Conservation (phyloP, 92 coral and sea anemone species). For the Epizoanthus illoricatus region DNA sequence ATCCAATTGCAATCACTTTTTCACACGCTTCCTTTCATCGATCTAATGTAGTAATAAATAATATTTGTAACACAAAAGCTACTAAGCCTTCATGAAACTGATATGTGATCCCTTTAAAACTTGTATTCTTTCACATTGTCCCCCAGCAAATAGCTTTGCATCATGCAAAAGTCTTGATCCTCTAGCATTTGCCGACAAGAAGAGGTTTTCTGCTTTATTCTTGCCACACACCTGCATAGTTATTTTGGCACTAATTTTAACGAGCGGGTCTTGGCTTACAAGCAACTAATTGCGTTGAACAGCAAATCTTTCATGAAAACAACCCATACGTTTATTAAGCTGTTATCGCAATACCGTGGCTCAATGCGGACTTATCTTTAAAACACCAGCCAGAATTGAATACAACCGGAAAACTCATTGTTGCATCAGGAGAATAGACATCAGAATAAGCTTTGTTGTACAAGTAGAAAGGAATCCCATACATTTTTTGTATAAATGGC, state of each 20-base stretch:
- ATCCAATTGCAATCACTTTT: constrained; percentile 42
- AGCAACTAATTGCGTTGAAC: constrained; percentile 25
- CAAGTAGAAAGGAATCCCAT: neutral
- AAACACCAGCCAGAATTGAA: constrained; percentile 5
- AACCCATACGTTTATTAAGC: neutral
- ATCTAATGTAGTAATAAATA: constrained; percentile 24
- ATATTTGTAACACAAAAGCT: constrained; percentile 16
- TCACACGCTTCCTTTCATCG: constrained; percentile 38
- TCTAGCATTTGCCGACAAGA: neutral
- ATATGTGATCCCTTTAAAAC: neutral
- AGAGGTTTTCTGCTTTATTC: neutral
- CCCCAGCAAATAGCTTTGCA: neutral
- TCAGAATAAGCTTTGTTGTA: neutral
- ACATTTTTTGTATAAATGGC: neutral
- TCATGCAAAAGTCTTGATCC: neutral
- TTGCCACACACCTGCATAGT: neutral
- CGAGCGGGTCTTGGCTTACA: constrained; percentile 31
- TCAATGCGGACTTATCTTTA: neutral
- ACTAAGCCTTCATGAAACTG: constrained; percentile 17
- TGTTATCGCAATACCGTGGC: neutral
- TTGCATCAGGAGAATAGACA: neutral
- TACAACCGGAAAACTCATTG: neutral
- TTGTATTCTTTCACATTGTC: neutral
- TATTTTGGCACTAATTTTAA: constrained; percentile 26
- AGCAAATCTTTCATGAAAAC: constrained; percentile 10